Conservation (phyloP, 2,888 invertebrate genomes). For the Ferrisia virgata region DNA sequence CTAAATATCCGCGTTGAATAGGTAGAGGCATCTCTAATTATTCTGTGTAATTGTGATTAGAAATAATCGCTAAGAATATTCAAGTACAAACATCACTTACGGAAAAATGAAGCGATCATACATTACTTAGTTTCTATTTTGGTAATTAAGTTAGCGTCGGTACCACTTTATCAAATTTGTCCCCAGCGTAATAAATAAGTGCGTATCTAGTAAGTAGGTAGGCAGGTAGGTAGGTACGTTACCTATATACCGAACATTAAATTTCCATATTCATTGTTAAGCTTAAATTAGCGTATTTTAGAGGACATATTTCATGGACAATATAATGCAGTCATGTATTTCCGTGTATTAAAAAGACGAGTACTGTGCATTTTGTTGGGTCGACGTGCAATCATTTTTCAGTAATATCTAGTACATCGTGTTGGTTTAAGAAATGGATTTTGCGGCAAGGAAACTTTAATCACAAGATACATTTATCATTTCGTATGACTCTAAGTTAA, state of each 20-base stretch:
- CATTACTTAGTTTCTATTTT: conserved; percentile 2
- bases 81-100: neutral
- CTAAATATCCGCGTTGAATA: neutral
- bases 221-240: too few relatives aligned
- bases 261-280: conserved; percentile 37
- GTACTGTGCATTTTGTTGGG: neutral
- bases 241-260: neutral
- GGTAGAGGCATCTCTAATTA: neutral
- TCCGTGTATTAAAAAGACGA: conserved; percentile 7
- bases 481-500: conserved; percentile 22
- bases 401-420: neutral
- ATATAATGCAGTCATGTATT: conserved; percentile 33
- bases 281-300: conserved; percentile 30
- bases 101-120: neutral
- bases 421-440: conserved; percentile 35
- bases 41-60: too few relatives aligned
- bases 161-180: conserved; percentile 14
- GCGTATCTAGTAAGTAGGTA: neutral
- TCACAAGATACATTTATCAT: conserved; percentile 40
- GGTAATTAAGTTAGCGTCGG: neutral
- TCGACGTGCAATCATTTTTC: conserved; percentile 35
- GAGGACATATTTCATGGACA: conserved; percentile 33
- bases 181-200: conserved; percentile 3
- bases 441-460: conserved; percentile 37
- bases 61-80: neutral